Percentiles rank a stretch among this genome's conserved stretches.
Conservation (phyloP, 2,797 vertebrate genomes). For the Huso huso region DNA sequence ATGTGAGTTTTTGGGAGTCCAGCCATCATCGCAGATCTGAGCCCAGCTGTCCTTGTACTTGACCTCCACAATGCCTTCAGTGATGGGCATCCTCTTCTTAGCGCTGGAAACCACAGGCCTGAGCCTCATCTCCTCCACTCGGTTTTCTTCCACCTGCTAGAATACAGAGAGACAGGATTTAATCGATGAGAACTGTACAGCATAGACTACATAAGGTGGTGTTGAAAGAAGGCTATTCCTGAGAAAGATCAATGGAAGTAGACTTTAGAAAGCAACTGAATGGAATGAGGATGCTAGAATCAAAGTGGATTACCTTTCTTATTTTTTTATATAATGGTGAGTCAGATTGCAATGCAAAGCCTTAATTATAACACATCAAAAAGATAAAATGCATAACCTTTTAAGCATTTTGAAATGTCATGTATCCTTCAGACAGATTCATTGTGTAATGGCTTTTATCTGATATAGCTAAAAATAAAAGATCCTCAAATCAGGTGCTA, state of each 20-base stretch:
- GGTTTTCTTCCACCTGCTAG: constrained; percentile 64
- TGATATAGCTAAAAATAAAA: too few relatives aligned
- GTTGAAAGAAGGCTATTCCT: not conserved
- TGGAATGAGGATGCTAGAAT: not conserved
- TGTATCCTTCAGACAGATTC: too few relatives aligned
- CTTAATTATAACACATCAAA: too few relatives aligned
- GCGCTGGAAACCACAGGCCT: constrained; percentile 56
- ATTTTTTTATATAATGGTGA: too few relatives aligned
- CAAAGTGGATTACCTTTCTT: not conserved
- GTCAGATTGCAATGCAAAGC: too few relatives aligned
- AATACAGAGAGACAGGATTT: constrained; percentile 19
- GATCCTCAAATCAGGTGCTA: too few relatives aligned
- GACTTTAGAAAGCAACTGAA: not conserved
- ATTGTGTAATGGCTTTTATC: too few relatives aligned
- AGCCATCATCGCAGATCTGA: constrained; percentile 81
- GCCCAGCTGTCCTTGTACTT: constrained; percentile 73
- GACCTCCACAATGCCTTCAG: constrained; percentile 85
- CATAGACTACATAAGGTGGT: not conserved
- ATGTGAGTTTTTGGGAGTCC: constrained; percentile 73
- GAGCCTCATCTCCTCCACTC: constrained; percentile 80
- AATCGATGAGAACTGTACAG: not conserved
- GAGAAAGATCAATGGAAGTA: not conserved
- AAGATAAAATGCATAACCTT: too few relatives aligned
- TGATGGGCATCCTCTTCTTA: constrained; percentile 64
- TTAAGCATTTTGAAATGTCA: too few relatives aligned